Evolutionary conservation across 1,140 invertebrate genomes (phyloP), one percentile per base, ranked within the genome.

Genomic region (Cepaea nemoralis): DNA sequence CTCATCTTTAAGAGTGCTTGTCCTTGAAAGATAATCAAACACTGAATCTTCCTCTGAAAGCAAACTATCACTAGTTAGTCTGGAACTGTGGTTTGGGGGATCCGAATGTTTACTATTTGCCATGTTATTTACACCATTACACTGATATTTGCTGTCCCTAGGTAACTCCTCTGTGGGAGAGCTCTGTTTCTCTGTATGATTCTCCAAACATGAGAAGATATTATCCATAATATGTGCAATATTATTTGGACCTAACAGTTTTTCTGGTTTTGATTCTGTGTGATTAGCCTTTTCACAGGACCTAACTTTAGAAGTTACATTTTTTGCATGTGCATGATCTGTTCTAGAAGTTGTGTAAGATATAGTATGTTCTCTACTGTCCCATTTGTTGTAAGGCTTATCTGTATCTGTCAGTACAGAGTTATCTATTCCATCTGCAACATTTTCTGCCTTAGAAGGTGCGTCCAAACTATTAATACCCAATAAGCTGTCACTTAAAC

Each of bases 191-290:
- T 24, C 50, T n/a, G 37, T 45, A 14, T 45, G 42, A 24, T 83
- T 50, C 24, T 83, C 70, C n/a, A 50, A n/a, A 70, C 50, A 14
- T 55, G 63, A 63, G 69, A 45, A 50, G 24, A 66, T 39, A 10
- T 66, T 39, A 48, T 39, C 35, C 33, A 37, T 22, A 31, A 74
- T 69, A 0, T 55, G 22, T 31, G 22, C 55, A 39, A 33, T 19
- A 67, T 63, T 77, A 14, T 24, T 55, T 27, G 31, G 33, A 22
- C 40, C 27, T n/a, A 5, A 27, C 16, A 27, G 40, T 24, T 16
- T 10, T 19, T 14, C 6, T 22, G 22, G 33, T 0, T 79, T 31
- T 40, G 16, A 39, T 33, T 31, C n/a, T 37, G 22, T 37, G 39
- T 33, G 5, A 55, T 55, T 55, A 14, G 12, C 6, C 14, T 55